Base-by-base conservation (phyloP, 2,797 vertebrate species). In the Tapirus indicus region DNA sequence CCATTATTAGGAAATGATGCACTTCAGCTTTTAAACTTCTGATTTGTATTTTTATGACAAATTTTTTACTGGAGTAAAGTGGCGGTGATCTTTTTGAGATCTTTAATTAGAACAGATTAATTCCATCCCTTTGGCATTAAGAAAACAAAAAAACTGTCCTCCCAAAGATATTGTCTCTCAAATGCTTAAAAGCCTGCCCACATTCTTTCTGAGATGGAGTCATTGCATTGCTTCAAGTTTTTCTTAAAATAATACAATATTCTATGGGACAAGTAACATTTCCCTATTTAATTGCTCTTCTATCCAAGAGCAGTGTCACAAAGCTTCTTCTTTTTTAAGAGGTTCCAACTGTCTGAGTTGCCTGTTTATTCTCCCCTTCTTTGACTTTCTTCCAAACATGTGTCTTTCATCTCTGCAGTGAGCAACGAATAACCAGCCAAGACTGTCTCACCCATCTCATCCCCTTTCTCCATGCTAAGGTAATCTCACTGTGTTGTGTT, bases 351-450 rank as follows among this genome's bases (percentile, higher is more conserved):
- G 60, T 78, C 95, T 97, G 9, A 54, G 32, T 91, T 96, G 85
- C 58, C 16, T 86, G 16, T 91, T 84, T 96, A 87, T 87, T 86
- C 49, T 71, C 64, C 47, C 49, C 96, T 95, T 86, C 66, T 98
- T 90, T 96, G 97, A 95, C 93, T 93, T 95, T 87, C 80, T 96
- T 93, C 92, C 97, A 97, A 95, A 87, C 72, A 14, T 71, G 62
- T 88, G 86, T 88, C 83, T 98, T 97, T 98, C 90, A 97, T 97
- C 97, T 97, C 96, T 86, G 87, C 60, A 71, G 94, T 25, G 56
- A 96, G 89, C 91, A 80, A 77, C 2, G 41, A 72, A 58, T 79
- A 90, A 88, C 60, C 77, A 52, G 95, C 80, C 71, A 79, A 94
- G n/a, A 32, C 82, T 74, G 49, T 96, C 85, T 92, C 54, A 32